These are phyloP conservation scores for Phyllotreta striolata DNA, from an alignment of 2,888 invertebrate species.

Conservation along the genomic window DNA sequence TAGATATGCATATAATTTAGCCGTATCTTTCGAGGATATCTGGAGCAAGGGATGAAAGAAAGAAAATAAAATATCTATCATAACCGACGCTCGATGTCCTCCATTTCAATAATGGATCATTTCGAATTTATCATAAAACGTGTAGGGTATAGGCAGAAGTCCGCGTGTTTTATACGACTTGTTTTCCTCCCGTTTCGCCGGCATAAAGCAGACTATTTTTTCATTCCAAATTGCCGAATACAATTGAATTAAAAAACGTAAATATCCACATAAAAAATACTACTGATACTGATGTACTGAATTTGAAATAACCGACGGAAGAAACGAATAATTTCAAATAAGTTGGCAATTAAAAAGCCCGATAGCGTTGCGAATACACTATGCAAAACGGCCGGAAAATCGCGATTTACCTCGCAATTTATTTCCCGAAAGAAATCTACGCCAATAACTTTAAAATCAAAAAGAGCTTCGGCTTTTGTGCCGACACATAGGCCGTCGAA, in stretches of 20 bases:
- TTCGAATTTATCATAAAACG: slow-evolving; percentile 7
- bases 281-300: too few relatives aligned
- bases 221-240: background rate
- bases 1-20: slow-evolving; percentile 13
- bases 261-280: too few relatives aligned
- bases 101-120: slow-evolving; percentile 14
- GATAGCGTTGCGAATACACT: too few relatives aligned
- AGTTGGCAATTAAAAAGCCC: too few relatives aligned
- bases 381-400: background rate
- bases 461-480: slow-evolving; percentile 38
- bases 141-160: slow-evolving; percentile 4
- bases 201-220: background rate
- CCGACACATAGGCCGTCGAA: slow-evolving; percentile 38
- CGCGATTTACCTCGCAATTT: slow-evolving; percentile 47
- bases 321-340: too few relatives aligned
- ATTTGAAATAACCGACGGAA: too few relatives aligned
- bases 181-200: background rate
- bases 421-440: slow-evolving; percentile 69
- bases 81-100: background rate
- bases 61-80: slow-evolving; percentile 13
- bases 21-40: slow-evolving; percentile 10
- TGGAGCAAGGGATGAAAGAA: background rate
- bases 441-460: slow-evolving; percentile 25
- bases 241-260: too few relatives aligned
- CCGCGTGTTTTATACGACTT: slow-evolving; percentile 1